phyloP scores from a whole-genome alignment of 2,888 invertebrate genomes.

The Capitulum mitella region DNA sequence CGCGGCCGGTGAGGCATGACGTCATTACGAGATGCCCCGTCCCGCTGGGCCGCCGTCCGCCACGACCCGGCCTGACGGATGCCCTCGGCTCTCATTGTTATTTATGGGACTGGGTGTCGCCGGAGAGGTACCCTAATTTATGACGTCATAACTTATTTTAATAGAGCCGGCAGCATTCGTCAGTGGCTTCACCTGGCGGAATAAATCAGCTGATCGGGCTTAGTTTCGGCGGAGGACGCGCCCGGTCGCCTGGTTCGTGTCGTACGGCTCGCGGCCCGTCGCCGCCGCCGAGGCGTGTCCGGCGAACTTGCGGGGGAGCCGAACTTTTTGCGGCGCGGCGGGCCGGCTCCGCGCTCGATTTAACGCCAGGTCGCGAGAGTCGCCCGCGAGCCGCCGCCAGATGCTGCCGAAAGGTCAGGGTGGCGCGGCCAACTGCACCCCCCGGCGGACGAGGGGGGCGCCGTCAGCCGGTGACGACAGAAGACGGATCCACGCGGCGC shows the following conservation, averaged over 20 bases:
- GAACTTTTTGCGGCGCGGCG: too few relatives aligned
- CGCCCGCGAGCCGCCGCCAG: too few relatives aligned
- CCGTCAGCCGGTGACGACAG: not conserved
- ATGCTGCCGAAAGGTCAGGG: too few relatives aligned
- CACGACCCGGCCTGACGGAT: constrained; percentile 17
- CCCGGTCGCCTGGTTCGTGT: not conserved
- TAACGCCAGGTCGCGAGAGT: too few relatives aligned
- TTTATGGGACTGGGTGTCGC: constrained; percentile 21
- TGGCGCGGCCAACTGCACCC: too few relatives aligned
- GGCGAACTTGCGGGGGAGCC: too few relatives aligned
- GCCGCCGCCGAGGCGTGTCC: too few relatives aligned
- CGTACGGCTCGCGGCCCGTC: too few relatives aligned
- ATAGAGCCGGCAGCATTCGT: constrained; percentile 25
- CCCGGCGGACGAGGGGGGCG: too few relatives aligned
- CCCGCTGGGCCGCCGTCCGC: not conserved
- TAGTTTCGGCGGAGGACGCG: not conserved
- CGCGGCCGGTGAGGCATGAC: not conserved
- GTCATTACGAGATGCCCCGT: not conserved
- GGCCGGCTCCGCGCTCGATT: too few relatives aligned
- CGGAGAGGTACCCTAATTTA: constrained; percentile 19
- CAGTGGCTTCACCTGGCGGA: constrained; percentile 14
- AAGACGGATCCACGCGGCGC: not conserved
- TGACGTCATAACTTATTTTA: constrained; percentile 25
- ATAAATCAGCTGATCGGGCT: constrained; percentile 17
- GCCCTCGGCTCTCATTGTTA: constrained; percentile 14